A percentile compares a stretch with the other conserved stretches of the same genome.
These are phyloP conservation scores for Cairina moschata DNA, from an alignment of 2,113 vertebrate genomes.

Conservation along the genomic window DNA sequence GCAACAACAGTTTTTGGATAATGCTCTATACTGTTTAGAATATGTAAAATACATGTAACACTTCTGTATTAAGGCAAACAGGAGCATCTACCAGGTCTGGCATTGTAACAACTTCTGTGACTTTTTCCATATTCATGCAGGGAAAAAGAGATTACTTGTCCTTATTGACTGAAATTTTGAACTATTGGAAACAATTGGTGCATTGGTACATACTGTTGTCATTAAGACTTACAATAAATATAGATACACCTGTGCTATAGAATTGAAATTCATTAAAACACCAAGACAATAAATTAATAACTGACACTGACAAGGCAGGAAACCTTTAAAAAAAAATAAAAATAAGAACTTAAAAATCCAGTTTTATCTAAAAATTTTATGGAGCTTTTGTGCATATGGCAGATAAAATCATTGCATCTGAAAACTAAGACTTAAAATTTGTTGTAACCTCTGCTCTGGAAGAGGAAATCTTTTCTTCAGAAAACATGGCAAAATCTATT, in stretches of 20 bases:
- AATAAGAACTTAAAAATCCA: no score
- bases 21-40: neutral
- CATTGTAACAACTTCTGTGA: neutral
- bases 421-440: neutral
- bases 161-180: neutral
- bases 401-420: neutral
- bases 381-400: neutral
- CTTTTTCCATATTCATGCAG: neutral
- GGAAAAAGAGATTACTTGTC: neutral
- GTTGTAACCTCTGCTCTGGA: neutral
- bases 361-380: neutral
- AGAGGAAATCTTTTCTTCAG: neutral
- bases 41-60: neutral
- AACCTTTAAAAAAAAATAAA: neutral
- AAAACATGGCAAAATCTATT: neutral
- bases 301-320: neutral
- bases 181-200: neutral
- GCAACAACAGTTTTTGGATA: neutral
- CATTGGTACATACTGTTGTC: neutral
- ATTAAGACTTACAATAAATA: neutral
- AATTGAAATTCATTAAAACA: neutral
- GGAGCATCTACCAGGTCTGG: neutral
- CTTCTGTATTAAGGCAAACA: neutral
- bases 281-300: neutral
- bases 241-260: neutral